phyloP scores from a whole-genome alignment of 2,113 vertebrate genomes.

The Rallus limicola region DNA sequence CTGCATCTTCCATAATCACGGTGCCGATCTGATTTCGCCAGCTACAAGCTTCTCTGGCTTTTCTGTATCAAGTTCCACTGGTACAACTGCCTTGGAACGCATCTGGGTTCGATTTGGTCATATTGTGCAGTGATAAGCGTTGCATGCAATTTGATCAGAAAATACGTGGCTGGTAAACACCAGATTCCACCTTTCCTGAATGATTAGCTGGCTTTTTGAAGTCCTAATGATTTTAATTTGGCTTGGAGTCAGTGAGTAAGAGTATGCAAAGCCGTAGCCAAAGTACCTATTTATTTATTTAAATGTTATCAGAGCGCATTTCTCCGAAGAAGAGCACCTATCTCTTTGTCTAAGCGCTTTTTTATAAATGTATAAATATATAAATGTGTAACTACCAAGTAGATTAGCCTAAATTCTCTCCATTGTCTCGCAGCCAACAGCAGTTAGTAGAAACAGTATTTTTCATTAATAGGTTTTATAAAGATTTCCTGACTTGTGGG shows the following conservation, averaged over 20 bases:
- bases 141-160: constrained; percentile 34
- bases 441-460: background rate
- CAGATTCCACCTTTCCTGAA: constrained; percentile 58
- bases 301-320: constrained; percentile 60
- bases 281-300: constrained; percentile 63
- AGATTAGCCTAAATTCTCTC: background rate
- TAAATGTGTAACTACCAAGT: constrained; percentile 1
- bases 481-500: background rate
- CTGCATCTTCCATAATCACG: background rate
- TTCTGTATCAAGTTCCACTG: constrained; percentile 51
- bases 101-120: constrained; percentile 33
- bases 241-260: constrained; percentile 64
- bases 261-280: constrained; percentile 69
- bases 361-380: constrained; percentile 31
- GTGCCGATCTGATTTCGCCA: background rate
- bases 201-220: constrained; percentile 58
- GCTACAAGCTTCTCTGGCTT: constrained; percentile 24
- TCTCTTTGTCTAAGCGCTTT: constrained; percentile 52
- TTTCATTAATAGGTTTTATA: background rate
- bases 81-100: background rate
- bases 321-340: constrained; percentile 57
- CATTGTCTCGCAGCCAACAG: constrained; percentile 1
- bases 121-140: background rate
- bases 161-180: constrained; percentile 40
- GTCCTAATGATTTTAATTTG: constrained; percentile 60